A percentile compares a stretch with the other conserved stretches of the same genome.
phyloP scores from a whole-genome alignment of 2,888 invertebrate species.

The Eupithecia tripunctaria region DNA sequence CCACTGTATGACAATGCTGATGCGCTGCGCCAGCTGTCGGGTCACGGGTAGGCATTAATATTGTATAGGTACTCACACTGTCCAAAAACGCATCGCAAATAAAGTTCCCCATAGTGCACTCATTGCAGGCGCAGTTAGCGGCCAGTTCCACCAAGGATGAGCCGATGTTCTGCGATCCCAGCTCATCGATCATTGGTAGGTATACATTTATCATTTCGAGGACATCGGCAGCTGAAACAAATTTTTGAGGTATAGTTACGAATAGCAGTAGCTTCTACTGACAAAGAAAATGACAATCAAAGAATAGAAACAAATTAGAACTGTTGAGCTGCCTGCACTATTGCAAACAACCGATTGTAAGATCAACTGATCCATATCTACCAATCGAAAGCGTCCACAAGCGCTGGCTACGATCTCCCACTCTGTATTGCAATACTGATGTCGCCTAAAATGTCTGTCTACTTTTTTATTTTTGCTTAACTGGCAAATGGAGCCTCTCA shows the following conservation, averaged over 20 bases:
- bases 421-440: not conserved
- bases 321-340: not conserved
- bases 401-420: not conserved
- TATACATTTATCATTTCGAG: slow-evolving; percentile 85
- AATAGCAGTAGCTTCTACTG: not conserved
- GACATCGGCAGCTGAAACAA: slow-evolving; percentile 73
- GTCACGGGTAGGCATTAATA: too few relatives aligned
- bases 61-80: slow-evolving; percentile 81
- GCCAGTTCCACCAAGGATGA: slow-evolving; percentile 83
- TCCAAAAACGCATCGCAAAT: slow-evolving; percentile 89
- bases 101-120: slow-evolving; percentile 91
- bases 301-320: not conserved
- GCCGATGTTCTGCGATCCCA: slow-evolving; percentile 85
- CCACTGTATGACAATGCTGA: too few relatives aligned
- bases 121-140: slow-evolving; percentile 82
- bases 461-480: too few relatives aligned
- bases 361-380: not conserved
- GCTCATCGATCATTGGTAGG: slow-evolving; percentile 82
- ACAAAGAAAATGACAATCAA: too few relatives aligned
- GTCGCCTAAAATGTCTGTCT: too few relatives aligned
- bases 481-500: too few relatives aligned
- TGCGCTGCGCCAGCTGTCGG: too few relatives aligned
- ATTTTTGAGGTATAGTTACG: not conserved
- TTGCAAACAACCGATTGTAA: not conserved
- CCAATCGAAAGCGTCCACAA: not conserved